Conservation (phyloP, 1,140 invertebrate genomes). For the Brevipalpus yothersi region DNA sequence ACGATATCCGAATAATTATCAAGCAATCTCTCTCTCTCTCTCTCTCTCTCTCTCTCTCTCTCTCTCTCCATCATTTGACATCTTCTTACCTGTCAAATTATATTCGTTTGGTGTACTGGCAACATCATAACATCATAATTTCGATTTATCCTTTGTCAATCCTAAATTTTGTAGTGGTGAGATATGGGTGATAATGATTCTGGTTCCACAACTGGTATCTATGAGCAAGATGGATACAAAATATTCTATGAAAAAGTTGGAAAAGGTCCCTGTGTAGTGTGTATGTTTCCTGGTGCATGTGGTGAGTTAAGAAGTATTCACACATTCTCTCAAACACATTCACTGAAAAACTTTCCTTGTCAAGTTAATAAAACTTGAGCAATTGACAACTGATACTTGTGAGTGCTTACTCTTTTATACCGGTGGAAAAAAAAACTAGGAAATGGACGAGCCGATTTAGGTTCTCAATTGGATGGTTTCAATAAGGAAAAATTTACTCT, state of each 20-base stretch:
- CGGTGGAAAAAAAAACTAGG: neutral
- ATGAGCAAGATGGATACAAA: conserved; percentile 21
- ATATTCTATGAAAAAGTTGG: conserved; percentile 48
- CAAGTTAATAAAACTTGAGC: conserved; percentile 18
- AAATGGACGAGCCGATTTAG: conserved; percentile 17
- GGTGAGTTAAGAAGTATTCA: conserved; percentile 20
- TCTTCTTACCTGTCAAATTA: too few species aligned
- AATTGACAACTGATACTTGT: conserved; percentile 35
- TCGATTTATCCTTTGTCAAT: too few species aligned
- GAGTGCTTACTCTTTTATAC: conserved; percentile 1
- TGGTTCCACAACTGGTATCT: neutral
- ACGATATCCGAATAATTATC: too few species aligned
- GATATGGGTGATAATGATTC: too few species aligned
- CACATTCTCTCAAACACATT: too few species aligned
- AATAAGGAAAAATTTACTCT: conserved; percentile 24
- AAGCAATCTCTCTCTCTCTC: too few species aligned
- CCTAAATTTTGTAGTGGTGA: too few species aligned
- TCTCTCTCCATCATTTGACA: too few species aligned
- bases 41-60: too few species aligned
- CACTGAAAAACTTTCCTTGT: too few species aligned
- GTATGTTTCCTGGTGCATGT: conserved; percentile 48
- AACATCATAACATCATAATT: too few species aligned
- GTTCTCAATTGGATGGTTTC: conserved; percentile 17
- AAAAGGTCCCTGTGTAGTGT: conserved; percentile 33
- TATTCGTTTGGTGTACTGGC: too few species aligned